phyloP scores from a whole-genome alignment of 2,113 vertebrate genomes.

The Ochotona curzoniae region DNA sequence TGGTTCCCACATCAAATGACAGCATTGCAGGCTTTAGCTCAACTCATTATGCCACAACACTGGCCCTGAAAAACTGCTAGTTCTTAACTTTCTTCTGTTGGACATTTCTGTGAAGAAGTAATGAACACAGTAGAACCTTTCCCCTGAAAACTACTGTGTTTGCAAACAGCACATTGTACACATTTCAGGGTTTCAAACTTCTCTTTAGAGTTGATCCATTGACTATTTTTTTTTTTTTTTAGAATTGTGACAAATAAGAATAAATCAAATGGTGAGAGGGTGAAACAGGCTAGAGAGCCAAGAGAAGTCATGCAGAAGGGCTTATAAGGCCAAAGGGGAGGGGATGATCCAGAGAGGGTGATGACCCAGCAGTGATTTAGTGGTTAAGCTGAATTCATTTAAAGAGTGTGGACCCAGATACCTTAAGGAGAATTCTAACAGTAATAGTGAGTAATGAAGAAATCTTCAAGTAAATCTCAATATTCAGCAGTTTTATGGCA shows the following conservation, averaged over 20 bases:
- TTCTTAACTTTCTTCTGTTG: constrained; percentile 31
- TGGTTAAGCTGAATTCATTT: neutral
- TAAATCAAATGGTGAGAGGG: neutral
- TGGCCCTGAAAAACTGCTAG: neutral
- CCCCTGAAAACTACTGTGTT: neutral
- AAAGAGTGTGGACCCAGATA: neutral
- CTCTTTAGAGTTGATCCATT: neutral
- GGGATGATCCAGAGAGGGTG: neutral
- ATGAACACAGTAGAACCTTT: neutral
- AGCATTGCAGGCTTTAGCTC: no score
- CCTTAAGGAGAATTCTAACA: neutral
- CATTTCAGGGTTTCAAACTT: neutral
- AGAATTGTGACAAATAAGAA: constrained; percentile 13
- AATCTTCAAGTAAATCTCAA: neutral
- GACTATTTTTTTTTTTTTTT: neutral
- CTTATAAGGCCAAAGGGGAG: neutral
- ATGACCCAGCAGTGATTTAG: neutral
- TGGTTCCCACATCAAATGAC: no score
- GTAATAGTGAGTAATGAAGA: neutral
- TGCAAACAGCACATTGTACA: neutral
- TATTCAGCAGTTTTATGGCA: neutral
- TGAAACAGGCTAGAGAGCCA: neutral
- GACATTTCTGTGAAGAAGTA: constrained; percentile 2
- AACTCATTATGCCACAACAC: neutral
- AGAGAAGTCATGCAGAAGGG: neutral